phyloP scores from a whole-genome alignment of 2,113 vertebrate genomes.

The Sceloporus undulatus region DNA sequence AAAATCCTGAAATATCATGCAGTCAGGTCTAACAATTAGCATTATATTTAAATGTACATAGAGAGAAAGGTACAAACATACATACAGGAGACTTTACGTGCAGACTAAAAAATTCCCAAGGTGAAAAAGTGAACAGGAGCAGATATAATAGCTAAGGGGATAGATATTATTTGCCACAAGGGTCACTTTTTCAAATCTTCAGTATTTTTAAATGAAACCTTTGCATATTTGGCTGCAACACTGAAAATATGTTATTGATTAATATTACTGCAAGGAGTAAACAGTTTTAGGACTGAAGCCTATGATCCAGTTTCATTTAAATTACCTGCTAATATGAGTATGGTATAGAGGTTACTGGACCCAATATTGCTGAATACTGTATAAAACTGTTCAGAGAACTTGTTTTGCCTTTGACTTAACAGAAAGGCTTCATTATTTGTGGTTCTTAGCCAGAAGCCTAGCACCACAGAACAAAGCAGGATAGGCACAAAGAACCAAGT shows the following conservation, averaged over 20 bases:
- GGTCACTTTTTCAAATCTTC: constrained; percentile 28
- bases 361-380: not conserved
- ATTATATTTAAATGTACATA: constrained; percentile 49
- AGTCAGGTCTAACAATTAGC: constrained; percentile 50
- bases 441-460: not conserved
- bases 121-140: constrained; percentile 25
- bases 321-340: constrained; percentile 11
- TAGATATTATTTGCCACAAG: constrained; percentile 26
- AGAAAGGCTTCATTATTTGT: not conserved
- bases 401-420: not conserved
- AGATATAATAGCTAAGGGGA: constrained; percentile 14
- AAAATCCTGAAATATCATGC: constrained; percentile 54
- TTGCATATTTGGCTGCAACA: not conserved
- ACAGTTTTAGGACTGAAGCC: constrained; percentile 9
- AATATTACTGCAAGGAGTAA: constrained; percentile 7
- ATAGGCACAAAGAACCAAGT: constrained; percentile 2
- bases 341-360: not conserved
- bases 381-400: constrained; percentile 3
- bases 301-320: constrained; percentile 11
- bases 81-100: constrained; percentile 2
- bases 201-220: constrained; percentile 34
- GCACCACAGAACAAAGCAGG: not conserved
- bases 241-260: not conserved
- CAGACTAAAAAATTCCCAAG: constrained; percentile 1
- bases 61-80: constrained; percentile 11